Percentiles rank a stretch among this genome's conserved stretches.
These are phyloP conservation scores for Camelus dromedarius DNA, from an alignment of 2,113 vertebrate species.

Conservation along the genomic window DNA sequence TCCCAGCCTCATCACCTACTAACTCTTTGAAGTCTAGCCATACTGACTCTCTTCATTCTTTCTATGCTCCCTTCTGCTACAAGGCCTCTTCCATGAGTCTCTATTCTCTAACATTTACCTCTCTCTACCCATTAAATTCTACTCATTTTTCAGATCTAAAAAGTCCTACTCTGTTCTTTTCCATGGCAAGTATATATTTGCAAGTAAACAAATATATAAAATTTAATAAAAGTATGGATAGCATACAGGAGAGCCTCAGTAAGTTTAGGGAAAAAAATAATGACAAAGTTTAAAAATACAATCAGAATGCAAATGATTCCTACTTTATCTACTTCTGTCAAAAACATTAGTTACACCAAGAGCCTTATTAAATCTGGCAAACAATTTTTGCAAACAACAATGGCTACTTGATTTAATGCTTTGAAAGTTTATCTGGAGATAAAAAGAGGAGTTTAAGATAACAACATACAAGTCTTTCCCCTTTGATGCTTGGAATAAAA, in stretches of 20 bases:
- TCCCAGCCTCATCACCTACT: neutral
- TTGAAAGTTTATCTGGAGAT: neutral
- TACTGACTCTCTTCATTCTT: neutral
- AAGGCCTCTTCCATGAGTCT: constrained; percentile 13
- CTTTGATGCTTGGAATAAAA: neutral
- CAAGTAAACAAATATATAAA: neutral
- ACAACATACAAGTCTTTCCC: neutral
- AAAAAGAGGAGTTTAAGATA: constrained; percentile 38
- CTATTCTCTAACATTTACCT: neutral
- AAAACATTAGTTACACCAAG: neutral
- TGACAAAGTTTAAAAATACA: neutral
- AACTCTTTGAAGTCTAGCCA: neutral
- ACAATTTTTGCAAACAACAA: neutral
- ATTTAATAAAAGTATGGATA: neutral
- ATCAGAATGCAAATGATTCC: neutral
- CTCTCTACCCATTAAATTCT: neutral
- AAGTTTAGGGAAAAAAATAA: neutral
- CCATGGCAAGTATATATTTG: neutral
- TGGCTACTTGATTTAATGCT: neutral
- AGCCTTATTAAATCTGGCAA: neutral
- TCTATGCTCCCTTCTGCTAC: neutral
- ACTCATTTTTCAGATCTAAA: constrained; percentile 14
- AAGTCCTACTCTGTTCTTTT: constrained; percentile 10
- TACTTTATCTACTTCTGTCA: neutral
- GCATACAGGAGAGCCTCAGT: neutral